A percentile compares a stretch with the other conserved stretches of the same genome.
These are phyloP conservation scores for Radopholus similis DNA, from an alignment of 1,140 invertebrate species.

Conservation along the genomic window DNA sequence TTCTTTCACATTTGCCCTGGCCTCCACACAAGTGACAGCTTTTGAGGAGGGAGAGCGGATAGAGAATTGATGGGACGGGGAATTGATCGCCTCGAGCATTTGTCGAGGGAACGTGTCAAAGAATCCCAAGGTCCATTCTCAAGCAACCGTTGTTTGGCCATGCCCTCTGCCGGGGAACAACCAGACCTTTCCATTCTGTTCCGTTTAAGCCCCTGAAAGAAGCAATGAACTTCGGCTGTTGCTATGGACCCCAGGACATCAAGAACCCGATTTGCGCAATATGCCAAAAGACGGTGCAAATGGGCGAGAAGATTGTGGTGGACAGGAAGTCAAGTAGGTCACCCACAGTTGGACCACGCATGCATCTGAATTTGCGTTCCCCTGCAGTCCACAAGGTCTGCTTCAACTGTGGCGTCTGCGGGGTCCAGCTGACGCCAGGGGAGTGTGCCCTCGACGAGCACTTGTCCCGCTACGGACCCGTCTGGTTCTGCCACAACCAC, in stretches of 20 bases:
- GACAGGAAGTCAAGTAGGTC: neutral
- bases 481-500: conserved; percentile 4
- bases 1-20: too few relatives aligned
- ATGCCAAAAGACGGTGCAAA: conserved; percentile 11
- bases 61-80: too few relatives aligned
- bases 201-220: neutral
- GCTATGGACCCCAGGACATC: too few relatives aligned
- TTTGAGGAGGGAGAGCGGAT: too few relatives aligned
- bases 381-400: conserved; percentile 18
- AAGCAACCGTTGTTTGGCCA: too few relatives aligned
- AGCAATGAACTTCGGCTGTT: conserved; percentile 14
- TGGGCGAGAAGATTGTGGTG: neutral
- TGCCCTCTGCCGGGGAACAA: too few relatives aligned
- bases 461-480: neutral
- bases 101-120: too few relatives aligned
- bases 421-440: neutral
- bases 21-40: too few relatives aligned
- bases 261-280: conserved; percentile 12
- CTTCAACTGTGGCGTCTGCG: conserved; percentile 19
- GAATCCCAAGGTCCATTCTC: too few relatives aligned
- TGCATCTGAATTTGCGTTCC: neutral
- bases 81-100: too few relatives aligned
- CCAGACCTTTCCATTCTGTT: too few relatives aligned
- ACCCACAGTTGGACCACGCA: neutral
- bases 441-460: conserved; percentile 4